phyloP scores from a whole-genome alignment of 2,888 invertebrate species.

The Pseudococcus viburni region DNA sequence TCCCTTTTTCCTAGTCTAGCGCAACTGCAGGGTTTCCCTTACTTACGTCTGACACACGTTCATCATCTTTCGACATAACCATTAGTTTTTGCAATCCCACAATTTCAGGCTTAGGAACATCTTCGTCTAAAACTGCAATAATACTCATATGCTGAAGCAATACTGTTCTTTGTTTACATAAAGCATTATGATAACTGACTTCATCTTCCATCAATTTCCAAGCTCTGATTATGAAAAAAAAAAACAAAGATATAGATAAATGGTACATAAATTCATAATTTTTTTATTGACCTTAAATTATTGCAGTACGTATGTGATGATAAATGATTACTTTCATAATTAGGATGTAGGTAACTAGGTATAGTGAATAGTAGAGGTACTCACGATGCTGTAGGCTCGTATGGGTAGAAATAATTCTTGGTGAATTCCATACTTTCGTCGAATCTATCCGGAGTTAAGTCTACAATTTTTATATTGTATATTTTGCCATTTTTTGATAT shows the following conservation, averaged over 20 bases:
- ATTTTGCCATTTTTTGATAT: conserved; percentile 72
- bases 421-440: conserved; percentile 73
- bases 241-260: not conserved
- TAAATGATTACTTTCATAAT: too few relatives aligned
- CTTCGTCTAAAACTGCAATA: conserved; percentile 65
- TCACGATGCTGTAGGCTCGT: not conserved
- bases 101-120: conserved; percentile 56
- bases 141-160: conserved; percentile 53
- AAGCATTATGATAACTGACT: conserved; percentile 54
- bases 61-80: conserved; percentile 59
- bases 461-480: conserved; percentile 73
- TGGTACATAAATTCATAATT: too few relatives aligned
- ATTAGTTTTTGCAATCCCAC: conserved; percentile 54
- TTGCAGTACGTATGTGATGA: too few relatives aligned
- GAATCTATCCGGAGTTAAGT: conserved; percentile 73
- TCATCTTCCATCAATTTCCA: conserved; percentile 64
- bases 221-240: not conserved
- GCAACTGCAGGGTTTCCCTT: too few relatives aligned
- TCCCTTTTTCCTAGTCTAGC: too few relatives aligned
- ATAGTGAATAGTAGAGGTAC: too few relatives aligned
- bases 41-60: conserved; percentile 29
- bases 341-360: too few relatives aligned
- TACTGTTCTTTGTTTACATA: conserved; percentile 5
- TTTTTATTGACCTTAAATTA: too few relatives aligned
- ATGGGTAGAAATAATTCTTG: not conserved